Evolutionary conservation across 2,888 invertebrate species (phyloP), one percentile per base, ranked within the genome.

Genomic region (Octonoba sinensis): DNA sequence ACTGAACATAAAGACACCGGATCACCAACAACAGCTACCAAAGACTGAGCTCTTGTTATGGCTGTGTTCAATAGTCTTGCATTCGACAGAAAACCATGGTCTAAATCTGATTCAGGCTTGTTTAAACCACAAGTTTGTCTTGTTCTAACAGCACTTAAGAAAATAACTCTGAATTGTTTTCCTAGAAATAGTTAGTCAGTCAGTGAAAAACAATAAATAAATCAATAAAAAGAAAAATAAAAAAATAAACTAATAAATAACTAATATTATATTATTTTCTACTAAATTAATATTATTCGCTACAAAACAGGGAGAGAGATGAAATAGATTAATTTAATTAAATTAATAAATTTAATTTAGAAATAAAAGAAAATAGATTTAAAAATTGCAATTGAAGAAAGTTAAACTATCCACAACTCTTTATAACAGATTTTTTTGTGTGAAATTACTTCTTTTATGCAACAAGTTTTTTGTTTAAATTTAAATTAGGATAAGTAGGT

Each of bases 11-110:
- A 89, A 0, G 94, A 94, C 0, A 95, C 92, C 0, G 95, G 95
- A 89, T 95, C 95, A 0, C 95, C 95, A 1, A 95, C 93, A 16
- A 95, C 94, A 3, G 93, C 94, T 0, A 95, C 94, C 65, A 95
- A 88, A 86, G 93, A 93, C 88, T 94, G 94, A 0, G 95, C 95
- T 79, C 95, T 90, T 0, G 92, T 95, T 69, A 95, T 93, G 0
- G 95, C 95, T 0, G 95, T 95, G 87, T 95, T 95, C 36, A 95
- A 88, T 4, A 95, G 90, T 86, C 94, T 93, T 0, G 93, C 93
- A 88, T 95, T 94, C 36, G 94, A 94, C 59, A 95, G 89, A 87
- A 95, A 95, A 0, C 95, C 94, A 87, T 93, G 94, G 87, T 95
- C 89, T 70, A 85, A 86, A 71, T 87, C 94, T 71, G 93, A 91